Evolutionary conservation across 2,113 vertebrate species (phyloP), one percentile per base, ranked within the genome.

Genomic region (Lutjanus erythropterus): DNA sequence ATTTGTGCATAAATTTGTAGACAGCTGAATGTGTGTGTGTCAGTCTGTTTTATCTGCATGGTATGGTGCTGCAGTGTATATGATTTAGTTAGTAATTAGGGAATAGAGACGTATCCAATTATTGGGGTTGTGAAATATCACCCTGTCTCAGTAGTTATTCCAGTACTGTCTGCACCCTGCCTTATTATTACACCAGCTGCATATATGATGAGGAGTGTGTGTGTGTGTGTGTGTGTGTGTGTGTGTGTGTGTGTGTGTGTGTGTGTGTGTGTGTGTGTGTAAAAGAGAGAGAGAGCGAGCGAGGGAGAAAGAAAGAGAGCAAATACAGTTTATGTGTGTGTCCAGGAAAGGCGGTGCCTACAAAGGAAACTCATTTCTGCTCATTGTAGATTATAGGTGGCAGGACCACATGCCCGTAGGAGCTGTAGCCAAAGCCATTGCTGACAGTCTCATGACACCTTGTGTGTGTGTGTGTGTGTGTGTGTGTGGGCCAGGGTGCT

Each of bases 1-100:
- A 53, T 55, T 73, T 64, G 9, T 70, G 62, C 41, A 53, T 53
- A 69, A 72, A 80, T 87, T 46, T 80, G 73, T 44, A 31, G 46
- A 77, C 59, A 60, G 53, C 31, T 53, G 25, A 49, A 31, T 8
- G 21, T 42, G 37, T 47, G 69, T 75, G 59, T 23, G 75, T 72
- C 55, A 41, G 29, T 68, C 33, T 72, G 42, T 82, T 81, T 81
- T 65, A 85, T 89, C 83, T 83, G 77, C 61, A 23, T 50, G 49
- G 53, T 62, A 73, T 62, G 44, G 64, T 3, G 16, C 83, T 65
- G 53, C 75, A 49, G 80, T 16, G 9, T 81, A 73, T 81, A 84
- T 90, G 86, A 93, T 92, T 91, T 88, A 91, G 88, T 77, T 85
- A 85, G 89, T 86, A 92, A 91, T 91, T 91, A 93, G 86, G 74